These are phyloP conservation scores for Cynopterus sphinx DNA, from an alignment of 2,797 vertebrate species.

Conservation along the genomic window DNA sequence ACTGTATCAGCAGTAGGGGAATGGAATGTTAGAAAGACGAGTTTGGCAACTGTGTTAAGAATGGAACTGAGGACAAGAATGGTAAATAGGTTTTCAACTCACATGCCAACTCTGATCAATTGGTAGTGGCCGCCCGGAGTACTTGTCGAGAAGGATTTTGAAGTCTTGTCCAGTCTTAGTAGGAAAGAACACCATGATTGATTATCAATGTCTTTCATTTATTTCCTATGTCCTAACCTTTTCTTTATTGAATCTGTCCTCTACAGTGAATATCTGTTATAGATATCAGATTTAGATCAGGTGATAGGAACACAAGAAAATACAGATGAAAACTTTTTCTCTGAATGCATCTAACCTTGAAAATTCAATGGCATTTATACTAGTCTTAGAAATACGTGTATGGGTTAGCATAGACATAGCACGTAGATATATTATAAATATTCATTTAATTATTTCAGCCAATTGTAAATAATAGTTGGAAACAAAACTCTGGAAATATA, in stretches of 20 bases:
- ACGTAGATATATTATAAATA: neutral
- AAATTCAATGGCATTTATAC: neutral
- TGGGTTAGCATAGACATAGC: neutral
- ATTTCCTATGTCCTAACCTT: slow-evolving; percentile 3
- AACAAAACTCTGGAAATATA: neutral
- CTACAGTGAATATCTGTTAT: neutral
- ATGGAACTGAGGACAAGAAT: neutral
- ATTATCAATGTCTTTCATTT: slow-evolving; percentile 37
- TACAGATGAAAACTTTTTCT: neutral
- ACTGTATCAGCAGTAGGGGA: neutral
- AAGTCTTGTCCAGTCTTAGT: slow-evolving; percentile 10
- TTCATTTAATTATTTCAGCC: neutral
- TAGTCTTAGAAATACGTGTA: neutral
- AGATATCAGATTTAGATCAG: slow-evolving; percentile 13
- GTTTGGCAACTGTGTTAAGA: slow-evolving; percentile 6
- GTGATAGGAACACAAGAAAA: neutral
- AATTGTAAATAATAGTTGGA: neutral
- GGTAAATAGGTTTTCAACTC: slow-evolving; percentile 56
- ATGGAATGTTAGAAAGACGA: neutral
- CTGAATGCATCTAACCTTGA: neutral
- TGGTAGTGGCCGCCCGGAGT: neutral
- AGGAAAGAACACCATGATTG: slow-evolving; percentile 27
- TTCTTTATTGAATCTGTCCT: neutral
- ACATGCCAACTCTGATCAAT: slow-evolving; percentile 49
- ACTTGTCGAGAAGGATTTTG: slow-evolving; percentile 45